Percentiles rank a stretch among this genome's conserved stretches.
Evolutionary conservation across 2,888 invertebrate species (phyloP).

Genomic region (Platycheirus albimanus): DNA sequence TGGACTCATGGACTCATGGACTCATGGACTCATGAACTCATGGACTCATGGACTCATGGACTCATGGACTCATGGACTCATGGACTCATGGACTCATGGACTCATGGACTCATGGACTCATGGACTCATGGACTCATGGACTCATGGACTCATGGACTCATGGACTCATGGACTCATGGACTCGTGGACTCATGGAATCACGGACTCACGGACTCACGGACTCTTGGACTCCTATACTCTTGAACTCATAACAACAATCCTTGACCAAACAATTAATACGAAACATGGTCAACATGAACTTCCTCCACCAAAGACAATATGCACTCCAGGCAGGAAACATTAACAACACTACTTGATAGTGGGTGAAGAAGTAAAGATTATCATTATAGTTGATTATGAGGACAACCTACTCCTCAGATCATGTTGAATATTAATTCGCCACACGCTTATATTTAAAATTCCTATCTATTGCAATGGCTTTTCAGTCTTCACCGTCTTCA

Average conservation of each 20-base stretch:
- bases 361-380: slow-evolving; percentile 57
- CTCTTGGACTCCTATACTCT: slow-evolving; percentile 18
- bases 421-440: slow-evolving; percentile 69
- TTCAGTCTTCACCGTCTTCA: slow-evolving; percentile 3
- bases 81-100: no score
- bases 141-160: no score
- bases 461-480: slow-evolving; percentile 48
- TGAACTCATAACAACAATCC: slow-evolving; percentile 22
- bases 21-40: no score
- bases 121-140: no score
- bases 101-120: no score
- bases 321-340: slow-evolving; percentile 52
- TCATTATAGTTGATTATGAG: slow-evolving; percentile 65
- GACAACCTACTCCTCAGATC: slow-evolving; percentile 58
- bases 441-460: slow-evolving; percentile 62
- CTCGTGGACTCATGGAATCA: no score
- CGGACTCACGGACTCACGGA: no score
- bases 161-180: no score
- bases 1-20: no score
- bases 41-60: no score
- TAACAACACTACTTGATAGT: slow-evolving; percentile 48
- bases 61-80: no score
- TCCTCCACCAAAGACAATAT: slow-evolving; percentile 6
- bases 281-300: slow-evolving; percentile 50
- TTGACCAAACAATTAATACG: slow-evolving; percentile 65